Evolutionary conservation across 1,140 invertebrate species (phyloP), one percentile per base, ranked within the genome.

Genomic region (Drosophila asahinai): DNA sequence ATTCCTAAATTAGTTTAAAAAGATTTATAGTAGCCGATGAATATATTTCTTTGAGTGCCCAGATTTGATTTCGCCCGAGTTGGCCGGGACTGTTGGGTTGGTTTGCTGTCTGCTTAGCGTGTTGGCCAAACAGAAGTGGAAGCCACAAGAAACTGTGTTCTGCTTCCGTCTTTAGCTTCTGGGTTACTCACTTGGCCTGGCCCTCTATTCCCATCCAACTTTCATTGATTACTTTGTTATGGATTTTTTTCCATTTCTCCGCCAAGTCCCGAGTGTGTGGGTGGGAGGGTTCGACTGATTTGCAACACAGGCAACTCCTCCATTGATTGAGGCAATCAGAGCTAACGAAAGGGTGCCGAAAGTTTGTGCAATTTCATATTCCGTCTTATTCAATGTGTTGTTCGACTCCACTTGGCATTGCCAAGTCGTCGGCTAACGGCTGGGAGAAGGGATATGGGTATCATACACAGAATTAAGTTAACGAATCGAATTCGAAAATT

Each of bases 211-310:
- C 51, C 60, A 59, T 62, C 73, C 83, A 72, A 71, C 80, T 65
- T 75, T 84, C 81, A 84, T 87, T 87, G 84, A 87, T 87, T 87
- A 89, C 84, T 84, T 87, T 86, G 83, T 83, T 84, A 87, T 87
- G 67, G 86, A 90, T 87, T 81, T 89, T 59, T 61, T 72, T 47
- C 22, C 43, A 51, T 43, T 72, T 49, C 57, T 61, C 30, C 33
- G 38, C 27, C 27, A 22, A 27, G 19, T 55, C 36, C 22, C 36
- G 51, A n/a, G 27, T 45, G 27, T 47, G 52, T 60, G 27, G 51
- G 17, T 33, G 48, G 12, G 19, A 19, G n/a, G 12, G 17, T 59
- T 42, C 52, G 33, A 60, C 62, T 60, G 72, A 76, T 76, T 76
- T 71, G 61, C 70, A 70, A 70, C 61, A 66, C 48, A 38, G 45